Evolutionary conservation across 2,113 vertebrate genomes (phyloP).

Genomic region (Tricholaema leucomelas): DNA sequence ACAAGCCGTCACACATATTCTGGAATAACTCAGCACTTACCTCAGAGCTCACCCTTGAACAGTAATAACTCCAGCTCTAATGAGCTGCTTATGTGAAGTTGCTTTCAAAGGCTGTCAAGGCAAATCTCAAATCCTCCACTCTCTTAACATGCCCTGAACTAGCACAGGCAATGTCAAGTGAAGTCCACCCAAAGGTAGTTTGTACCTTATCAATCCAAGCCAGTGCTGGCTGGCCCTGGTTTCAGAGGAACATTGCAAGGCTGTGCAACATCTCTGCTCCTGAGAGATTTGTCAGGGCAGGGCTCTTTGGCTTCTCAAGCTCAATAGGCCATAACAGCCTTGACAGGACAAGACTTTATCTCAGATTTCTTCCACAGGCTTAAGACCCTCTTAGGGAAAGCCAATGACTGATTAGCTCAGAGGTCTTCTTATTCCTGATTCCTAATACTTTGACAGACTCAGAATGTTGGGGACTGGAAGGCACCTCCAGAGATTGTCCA

Average conservation of each 20-base stretch:
- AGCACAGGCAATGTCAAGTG: neutral
- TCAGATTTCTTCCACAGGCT: neutral
- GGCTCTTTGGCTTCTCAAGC: neutral
- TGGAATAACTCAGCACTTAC: slow-evolving; percentile 56
- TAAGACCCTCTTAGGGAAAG: neutral
- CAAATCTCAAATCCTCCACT: slow-evolving; percentile 20
- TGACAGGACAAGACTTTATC: neutral
- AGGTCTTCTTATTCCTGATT: neutral
- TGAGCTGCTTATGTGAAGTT: slow-evolving; percentile 45
- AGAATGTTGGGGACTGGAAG: no score
- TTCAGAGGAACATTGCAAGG: neutral
- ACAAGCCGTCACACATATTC: slow-evolving; percentile 60
- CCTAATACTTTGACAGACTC: neutral
- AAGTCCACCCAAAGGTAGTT: slow-evolving; percentile 8
- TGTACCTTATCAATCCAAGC: neutral
- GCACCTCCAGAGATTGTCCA: no score
- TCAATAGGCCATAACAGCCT: neutral
- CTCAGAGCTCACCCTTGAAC: slow-evolving; percentile 49
- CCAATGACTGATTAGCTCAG: neutral
- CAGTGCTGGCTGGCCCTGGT: neutral
- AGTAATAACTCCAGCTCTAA: slow-evolving; percentile 41
- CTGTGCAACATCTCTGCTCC: neutral
- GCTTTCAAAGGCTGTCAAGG: slow-evolving; percentile 49
- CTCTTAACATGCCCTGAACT: slow-evolving; percentile 6
- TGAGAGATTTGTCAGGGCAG: neutral